These are phyloP conservation scores for Staurois parvus DNA, from an alignment of 2,797 vertebrate genomes.

Conservation along the genomic window DNA sequence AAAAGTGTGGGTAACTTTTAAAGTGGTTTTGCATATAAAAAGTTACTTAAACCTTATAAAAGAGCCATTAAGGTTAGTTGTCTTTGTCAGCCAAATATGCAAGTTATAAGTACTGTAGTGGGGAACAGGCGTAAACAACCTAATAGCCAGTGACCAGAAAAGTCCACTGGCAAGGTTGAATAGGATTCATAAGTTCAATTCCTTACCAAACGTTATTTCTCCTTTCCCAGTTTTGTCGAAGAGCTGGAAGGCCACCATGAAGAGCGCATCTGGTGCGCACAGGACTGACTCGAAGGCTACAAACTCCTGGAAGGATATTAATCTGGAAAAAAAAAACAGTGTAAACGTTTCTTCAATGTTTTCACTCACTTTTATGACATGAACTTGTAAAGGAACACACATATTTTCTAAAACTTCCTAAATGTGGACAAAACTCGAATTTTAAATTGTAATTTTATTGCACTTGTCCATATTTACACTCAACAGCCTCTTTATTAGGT, in stretches of 20 bases:
- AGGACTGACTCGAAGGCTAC: constrained; percentile 87
- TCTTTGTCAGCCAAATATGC: no score
- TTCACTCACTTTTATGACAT: neutral
- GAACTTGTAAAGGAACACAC: no score
- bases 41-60: neutral
- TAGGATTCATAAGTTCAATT: neutral
- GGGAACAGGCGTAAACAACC: no score
- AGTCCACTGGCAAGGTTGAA: no score
- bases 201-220: constrained; percentile 86
- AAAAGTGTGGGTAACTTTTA: neutral
- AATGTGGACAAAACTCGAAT: neutral
- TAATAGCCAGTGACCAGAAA: no score
- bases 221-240: constrained; percentile 88
- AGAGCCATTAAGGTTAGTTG: no score
- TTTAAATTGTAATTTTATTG: no score
- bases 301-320: constrained; percentile 91
- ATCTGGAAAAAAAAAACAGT: constrained; percentile 71
- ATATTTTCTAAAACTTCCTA: neutral
- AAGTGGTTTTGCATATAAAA: neutral
- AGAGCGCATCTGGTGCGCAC: constrained; percentile 85
- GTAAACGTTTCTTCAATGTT: neutral
- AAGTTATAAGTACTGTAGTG: no score
- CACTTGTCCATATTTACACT: no score
- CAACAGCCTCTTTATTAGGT: no score
- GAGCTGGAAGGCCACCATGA: constrained; percentile 88